Conservation (phyloP, 2,113 vertebrate species). For the Glareola pratincola region DNA sequence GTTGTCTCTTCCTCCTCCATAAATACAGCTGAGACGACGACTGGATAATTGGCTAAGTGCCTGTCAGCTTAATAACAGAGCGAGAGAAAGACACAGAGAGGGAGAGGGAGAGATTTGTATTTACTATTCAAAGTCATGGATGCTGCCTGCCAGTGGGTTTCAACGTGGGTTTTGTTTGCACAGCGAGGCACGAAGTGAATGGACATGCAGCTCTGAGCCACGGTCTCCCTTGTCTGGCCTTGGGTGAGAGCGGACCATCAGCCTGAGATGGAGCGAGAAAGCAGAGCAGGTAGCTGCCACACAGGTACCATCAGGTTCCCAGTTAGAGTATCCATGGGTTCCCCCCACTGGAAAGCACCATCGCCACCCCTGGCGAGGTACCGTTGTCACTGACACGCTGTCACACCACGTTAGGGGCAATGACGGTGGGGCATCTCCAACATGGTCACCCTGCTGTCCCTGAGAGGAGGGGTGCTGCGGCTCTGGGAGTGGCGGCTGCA, state of each 20-base stretch:
- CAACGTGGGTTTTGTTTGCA: conserved; percentile 27
- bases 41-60: conserved; percentile 66
- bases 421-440: background rate
- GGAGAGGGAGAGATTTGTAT: conserved; percentile 15
- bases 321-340: background rate
- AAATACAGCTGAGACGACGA: conserved; percentile 59
- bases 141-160: conserved; percentile 43
- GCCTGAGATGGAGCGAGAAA: background rate
- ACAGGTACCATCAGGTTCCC: rapidly evolving
- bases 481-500: background rate
- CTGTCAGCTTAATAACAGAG: conserved; percentile 61
- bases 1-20: conserved; percentile 49
- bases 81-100: background rate
- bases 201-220: background rate
- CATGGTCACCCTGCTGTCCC: background rate
- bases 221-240: background rate
- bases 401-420: background rate
- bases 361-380: background rate
- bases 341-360: background rate
- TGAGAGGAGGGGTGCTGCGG: background rate
- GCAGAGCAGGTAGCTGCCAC: background rate
- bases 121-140: conserved; percentile 53
- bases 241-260: background rate
- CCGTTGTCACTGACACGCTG: background rate
- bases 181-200: background rate